Evolutionary conservation across 2,888 invertebrate species (phyloP), one percentile per base, ranked within the genome.

Genomic region (Pandemis heparana): DNA sequence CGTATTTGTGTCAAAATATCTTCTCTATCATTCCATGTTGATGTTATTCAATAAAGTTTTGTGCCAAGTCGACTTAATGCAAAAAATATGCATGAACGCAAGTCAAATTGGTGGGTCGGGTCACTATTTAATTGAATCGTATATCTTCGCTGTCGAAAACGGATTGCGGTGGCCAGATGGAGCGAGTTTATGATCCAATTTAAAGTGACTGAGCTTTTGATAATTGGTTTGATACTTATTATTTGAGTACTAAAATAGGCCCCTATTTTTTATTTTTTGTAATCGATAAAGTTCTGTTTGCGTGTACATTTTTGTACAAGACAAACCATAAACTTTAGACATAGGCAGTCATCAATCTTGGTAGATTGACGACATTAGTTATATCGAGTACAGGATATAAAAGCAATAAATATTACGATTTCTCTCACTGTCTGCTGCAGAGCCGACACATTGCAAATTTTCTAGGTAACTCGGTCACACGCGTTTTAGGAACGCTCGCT

Each of bases 41-140:
- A 14, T 53, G n/a, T 66, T 59, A 70, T 64, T 74, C 46, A 63
- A 71, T 70, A 56, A 53, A 12, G n/a, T 51, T 60, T 48, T 51
- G 48, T 53, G 60, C 46, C 64, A 65, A 70, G 64, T 70, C 16
- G 61, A 74, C 59, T 70, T 41, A 43, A 66, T 71, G 71, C 75
- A 70, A 77, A 75, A 71, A 72, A 76, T 70, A 77, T 71, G 74
- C 74, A 71, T 66, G 65, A 70, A 56, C 56, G 70, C 70, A 62
- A 70, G 75, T 75, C 75, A 77, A 79, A 78, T 73, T 77, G 75
- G 75, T 74, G 77, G 71, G 77, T 78, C 78, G 74, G 77, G 80
- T 41, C 65, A 70, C 46, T 73, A 76, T 75, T 82, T 83, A 83
- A 86, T 86, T 85, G 85, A 85, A 83, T 81, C 75, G 77, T 77